These are phyloP conservation scores for Apeltes quadracus DNA, from an alignment of 2,113 vertebrate species.

Conservation along the genomic window DNA sequence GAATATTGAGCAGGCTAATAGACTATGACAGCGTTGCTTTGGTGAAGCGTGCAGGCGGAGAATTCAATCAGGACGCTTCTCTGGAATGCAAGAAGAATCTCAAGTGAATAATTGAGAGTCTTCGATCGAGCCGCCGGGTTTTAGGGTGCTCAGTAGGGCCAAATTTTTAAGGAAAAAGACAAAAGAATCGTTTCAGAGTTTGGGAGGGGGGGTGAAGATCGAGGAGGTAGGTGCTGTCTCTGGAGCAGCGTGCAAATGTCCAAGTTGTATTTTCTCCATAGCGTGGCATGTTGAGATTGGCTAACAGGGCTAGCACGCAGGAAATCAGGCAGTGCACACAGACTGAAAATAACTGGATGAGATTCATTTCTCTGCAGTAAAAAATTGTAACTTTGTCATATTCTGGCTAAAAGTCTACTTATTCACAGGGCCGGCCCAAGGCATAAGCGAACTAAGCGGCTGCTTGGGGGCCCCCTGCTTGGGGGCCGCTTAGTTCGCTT, in stretches of 20 bases:
- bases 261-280: constrained; percentile 21
- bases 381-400: not conserved
- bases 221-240: not conserved
- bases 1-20: constrained; percentile 55
- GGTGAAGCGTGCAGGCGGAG: constrained; percentile 51
- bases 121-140: constrained; percentile 31
- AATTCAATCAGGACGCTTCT: constrained; percentile 52
- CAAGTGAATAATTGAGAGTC: constrained; percentile 49
- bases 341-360: constrained; percentile 44
- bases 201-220: constrained; percentile 23
- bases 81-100: constrained; percentile 48
- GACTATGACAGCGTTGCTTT: constrained; percentile 52
- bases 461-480: too few species aligned
- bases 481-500: too few species aligned
- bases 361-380: constrained; percentile 1
- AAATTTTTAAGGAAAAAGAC: constrained; percentile 25
- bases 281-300: constrained; percentile 21
- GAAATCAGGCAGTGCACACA: constrained; percentile 18
- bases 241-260: constrained; percentile 15
- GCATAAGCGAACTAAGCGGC: too few species aligned
- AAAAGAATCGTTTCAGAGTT: constrained; percentile 19
- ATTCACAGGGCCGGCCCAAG: too few species aligned
- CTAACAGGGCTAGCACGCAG: constrained; percentile 21
- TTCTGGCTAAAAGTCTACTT: not conserved
- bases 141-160: constrained; percentile 27